These are phyloP conservation scores for Spheniscus humboldti DNA, from an alignment of 2,797 vertebrate genomes.

Conservation along the genomic window DNA sequence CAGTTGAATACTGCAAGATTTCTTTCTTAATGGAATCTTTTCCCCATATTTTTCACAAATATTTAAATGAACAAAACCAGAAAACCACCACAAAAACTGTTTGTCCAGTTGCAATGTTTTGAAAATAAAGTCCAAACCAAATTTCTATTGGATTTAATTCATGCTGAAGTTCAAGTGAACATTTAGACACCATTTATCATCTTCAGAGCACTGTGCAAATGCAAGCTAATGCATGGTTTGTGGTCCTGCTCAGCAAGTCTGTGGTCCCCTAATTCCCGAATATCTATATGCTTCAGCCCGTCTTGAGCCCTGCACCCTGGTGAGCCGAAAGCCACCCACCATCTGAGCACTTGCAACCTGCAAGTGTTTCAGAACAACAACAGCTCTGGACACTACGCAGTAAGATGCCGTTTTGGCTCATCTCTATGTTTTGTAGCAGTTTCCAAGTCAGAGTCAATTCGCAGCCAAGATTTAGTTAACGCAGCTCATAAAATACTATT, in stretches of 20 bases:
- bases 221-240: background rate
- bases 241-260: background rate
- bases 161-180: background rate
- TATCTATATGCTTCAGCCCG: background rate
- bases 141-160: background rate
- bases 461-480: background rate
- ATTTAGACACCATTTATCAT: background rate
- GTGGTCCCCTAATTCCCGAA: background rate
- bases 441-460: background rate
- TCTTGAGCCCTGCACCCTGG: background rate
- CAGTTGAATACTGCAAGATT: background rate
- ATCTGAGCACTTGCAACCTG: background rate
- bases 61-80: background rate
- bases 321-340: background rate
- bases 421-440: background rate
- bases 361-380: background rate
- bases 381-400: background rate
- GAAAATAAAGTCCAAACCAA: background rate
- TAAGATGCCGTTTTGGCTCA: background rate
- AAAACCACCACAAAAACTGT: background rate
- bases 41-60: background rate
- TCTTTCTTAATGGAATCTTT: background rate
- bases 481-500: background rate
- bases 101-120: background rate
- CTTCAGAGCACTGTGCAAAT: background rate